Evolutionary conservation across 2,113 vertebrate species (phyloP).

Genomic region (Fulica atra): DNA sequence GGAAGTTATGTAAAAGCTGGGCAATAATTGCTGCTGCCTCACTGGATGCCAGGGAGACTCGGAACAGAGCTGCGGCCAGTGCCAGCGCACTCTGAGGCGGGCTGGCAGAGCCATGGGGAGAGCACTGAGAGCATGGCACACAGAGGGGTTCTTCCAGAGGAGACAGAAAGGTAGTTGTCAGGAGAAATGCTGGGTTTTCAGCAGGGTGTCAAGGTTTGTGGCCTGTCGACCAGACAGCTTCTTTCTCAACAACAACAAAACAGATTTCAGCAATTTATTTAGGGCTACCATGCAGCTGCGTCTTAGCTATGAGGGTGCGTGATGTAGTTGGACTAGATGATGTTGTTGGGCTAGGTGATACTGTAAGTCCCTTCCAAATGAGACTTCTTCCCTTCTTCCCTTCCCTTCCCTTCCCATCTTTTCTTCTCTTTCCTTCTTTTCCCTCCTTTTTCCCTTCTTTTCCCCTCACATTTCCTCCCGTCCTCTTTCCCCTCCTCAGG

Average conservation of each 20-base stretch:
- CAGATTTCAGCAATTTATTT: background rate
- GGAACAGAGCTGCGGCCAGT: fast-evolving
- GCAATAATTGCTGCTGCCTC: background rate
- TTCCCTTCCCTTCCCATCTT: no score
- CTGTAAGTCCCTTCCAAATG: background rate
- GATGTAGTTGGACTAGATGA: background rate
- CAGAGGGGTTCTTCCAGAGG: background rate
- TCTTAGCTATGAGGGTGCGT: background rate
- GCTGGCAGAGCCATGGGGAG: background rate
- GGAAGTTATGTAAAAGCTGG: background rate
- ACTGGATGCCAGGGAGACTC: background rate
- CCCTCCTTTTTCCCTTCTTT: fast-evolving
- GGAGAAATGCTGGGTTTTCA: background rate
- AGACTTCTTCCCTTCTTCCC: background rate
- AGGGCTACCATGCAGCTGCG: background rate
- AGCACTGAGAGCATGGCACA: background rate
- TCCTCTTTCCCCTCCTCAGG: background rate
- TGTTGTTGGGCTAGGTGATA: background rate
- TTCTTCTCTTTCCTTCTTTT: fast-evolving
- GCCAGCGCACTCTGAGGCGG: background rate
- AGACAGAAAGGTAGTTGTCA: background rate
- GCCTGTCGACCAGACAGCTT: background rate
- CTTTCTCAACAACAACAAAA: background rate
- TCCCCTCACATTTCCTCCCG: fast-evolving
- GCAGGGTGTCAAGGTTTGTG: background rate